Conservation (phyloP, 2,113 vertebrate genomes). For the Cyprinus carpio region DNA sequence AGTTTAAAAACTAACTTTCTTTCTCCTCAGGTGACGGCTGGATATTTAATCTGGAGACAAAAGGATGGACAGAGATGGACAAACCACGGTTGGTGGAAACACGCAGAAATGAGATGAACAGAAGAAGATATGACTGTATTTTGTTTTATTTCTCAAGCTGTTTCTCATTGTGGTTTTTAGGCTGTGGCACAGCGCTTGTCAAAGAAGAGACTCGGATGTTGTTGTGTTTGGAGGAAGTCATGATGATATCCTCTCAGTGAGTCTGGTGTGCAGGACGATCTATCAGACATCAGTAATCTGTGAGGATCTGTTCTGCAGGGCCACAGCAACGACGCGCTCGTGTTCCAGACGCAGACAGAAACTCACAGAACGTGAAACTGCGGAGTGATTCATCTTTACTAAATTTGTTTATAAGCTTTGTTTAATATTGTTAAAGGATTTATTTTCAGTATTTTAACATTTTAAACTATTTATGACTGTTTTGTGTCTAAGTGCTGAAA, state of each 20-base stretch:
- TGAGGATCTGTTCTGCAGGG: conserved; percentile 62
- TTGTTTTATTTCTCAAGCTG: too few species aligned
- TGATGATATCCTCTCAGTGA: conserved; percentile 88
- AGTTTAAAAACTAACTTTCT: too few species aligned
- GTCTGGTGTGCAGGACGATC: conserved; percentile 60
- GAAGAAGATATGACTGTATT: too few species aligned
- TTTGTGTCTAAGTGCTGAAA: background rate
- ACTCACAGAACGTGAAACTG: too few species aligned
- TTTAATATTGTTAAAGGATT: background rate
- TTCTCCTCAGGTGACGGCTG: conserved; percentile 79
- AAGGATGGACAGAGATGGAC: conserved; percentile 85
- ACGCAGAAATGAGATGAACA: background rate
- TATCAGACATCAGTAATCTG: background rate
- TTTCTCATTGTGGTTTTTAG: too few species aligned
- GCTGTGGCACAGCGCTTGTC: conserved; percentile 91
- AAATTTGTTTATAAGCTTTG: too few species aligned
- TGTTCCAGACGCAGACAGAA: conserved; percentile 91
- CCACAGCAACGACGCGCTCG: conserved; percentile 87
- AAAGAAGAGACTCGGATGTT: conserved; percentile 87
- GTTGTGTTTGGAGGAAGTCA: conserved; percentile 96
- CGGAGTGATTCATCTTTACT: too few species aligned
- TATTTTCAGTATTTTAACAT: background rate
- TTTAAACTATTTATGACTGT: background rate
- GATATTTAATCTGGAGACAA: conserved; percentile 82
- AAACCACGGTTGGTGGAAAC: conserved; percentile 82